Base-by-base conservation (phyloP, 2,113 vertebrate species). In the Alligator mississippiensis region DNA sequence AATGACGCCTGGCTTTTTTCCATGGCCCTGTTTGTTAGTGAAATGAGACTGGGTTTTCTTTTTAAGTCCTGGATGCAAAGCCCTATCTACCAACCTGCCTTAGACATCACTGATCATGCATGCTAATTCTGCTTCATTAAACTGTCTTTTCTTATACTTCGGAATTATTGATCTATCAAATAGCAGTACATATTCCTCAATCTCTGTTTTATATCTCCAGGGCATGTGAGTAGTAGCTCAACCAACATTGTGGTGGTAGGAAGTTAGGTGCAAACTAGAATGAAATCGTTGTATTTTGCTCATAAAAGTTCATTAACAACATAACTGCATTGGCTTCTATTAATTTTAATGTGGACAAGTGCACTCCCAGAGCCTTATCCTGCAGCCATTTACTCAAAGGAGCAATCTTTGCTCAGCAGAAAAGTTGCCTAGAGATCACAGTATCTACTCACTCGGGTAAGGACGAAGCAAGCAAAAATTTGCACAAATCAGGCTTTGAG, bases 221-320 rank as follows among this genome's bases (percentile, higher is more conserved):
- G 18, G 64, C 34, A 0, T 0, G 1, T n/a, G 0, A 4, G 9
- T 2, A 27, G 27, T 28, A 34, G 55, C 25, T 19, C 5, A 2
- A 14, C 1, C 1, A 0, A 0, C 1, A 1, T 1, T 57, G 47
- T 27, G 72, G 66, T 1, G 62, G 59, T 1, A 38, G 61, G 1
- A 62, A 89, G 66, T 28, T 12, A 1, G 4, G 3, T 0, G 62
- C 34, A 47, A 47, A 25, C 34, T 7, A 15, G 47, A 74, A 24
- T 47, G 85, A 15, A 82, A n/a, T 1, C 1, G 34, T 13, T 12
- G 0, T 1, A 0, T 22, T 47, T 25, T 2, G 63, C 87, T 61
- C 10, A 1, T 77, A 1, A 6, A 47, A 80, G 55, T 1, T 2
- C 12, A 2, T 0, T 25, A 47, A 60, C 74, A 14, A 21, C 93